Evolutionary conservation across 2,888 invertebrate species (phyloP), one percentile per base, ranked within the genome.

Genomic region (Allygus modestus): DNA sequence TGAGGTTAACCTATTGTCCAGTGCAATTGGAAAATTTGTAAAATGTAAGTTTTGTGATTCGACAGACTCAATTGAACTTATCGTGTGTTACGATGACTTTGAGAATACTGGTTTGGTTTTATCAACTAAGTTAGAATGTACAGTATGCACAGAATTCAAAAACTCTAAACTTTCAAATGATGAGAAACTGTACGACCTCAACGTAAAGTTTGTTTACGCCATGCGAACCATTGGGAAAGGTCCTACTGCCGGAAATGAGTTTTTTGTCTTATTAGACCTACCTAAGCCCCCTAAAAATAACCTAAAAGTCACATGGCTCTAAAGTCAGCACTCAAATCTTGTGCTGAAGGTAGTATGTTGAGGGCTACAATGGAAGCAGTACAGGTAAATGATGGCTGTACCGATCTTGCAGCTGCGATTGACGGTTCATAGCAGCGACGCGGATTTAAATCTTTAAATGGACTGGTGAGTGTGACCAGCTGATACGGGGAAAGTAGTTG

Each of bases 201-300:
- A 82, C 43, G 1, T 82, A 15, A 65, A 20, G 11, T 82, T 82
- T 37, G 41, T 82, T 65, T 82, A 82, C 23, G 69, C 37, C 7
- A 83, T 83, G 71, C 4, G 71, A 71, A 12, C 26, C 20, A 71
- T 83, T 17, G 83, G 83, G 20, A 33, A 43, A 11, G 83, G 83
- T 15, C 71, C 2, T 0, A 28, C 2, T 0, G 46, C 83, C 12
- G 75, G 54, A 0, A 83, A 75, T 2, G 31, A 17, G 20, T 75
- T 83, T 73, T 75, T 51, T 54, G 17, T n/a, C 12, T 12, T 75
- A 0, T 51, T 33, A n/a, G 28, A 54, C 31, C 23, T 77, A 28
- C 46, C 75, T 75, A 1, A 31, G 2, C 75, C 37, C 20, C 41
- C 46, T 17, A n/a, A n/a, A n/a, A n/a, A 23, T 41, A 4, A 43